Evolutionary conservation across 2,888 invertebrate genomes (phyloP).

Genomic region (Eupithecia pulchellata): DNA sequence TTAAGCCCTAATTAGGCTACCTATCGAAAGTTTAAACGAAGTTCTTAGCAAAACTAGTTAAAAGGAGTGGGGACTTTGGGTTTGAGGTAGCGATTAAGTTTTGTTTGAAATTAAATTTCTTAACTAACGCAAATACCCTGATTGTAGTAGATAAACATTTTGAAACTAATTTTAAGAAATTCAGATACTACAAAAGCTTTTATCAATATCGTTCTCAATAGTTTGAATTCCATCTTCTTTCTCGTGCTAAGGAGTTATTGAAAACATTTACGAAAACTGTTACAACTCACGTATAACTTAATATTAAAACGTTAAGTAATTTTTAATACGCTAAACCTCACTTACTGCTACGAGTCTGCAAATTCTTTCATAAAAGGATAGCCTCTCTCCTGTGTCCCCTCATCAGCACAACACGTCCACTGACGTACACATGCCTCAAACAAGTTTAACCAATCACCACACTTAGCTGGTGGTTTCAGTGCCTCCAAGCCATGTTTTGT

Average conservation of each 20-base stretch:
- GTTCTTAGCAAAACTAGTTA: background rate
- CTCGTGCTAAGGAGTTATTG: background rate
- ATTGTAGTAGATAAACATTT: background rate
- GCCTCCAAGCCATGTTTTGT: background rate
- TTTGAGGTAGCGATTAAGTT: background rate
- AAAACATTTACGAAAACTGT: too few relatives aligned
- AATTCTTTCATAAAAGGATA: too few relatives aligned
- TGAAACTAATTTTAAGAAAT: background rate
- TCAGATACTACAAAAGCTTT: background rate
- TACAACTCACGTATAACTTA: too few relatives aligned
- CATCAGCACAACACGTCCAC: too few relatives aligned
- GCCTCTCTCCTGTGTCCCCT: too few relatives aligned
- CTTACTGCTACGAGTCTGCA: too few relatives aligned
- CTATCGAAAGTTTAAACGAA: slow-evolving; percentile 25
- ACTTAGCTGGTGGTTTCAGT: background rate
- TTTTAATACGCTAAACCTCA: too few relatives aligned
- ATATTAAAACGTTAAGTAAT: too few relatives aligned
- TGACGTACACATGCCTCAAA: too few relatives aligned
- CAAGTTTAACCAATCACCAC: background rate
- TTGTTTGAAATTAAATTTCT: background rate
- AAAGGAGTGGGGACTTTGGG: background rate
- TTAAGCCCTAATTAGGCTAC: slow-evolving; percentile 27
- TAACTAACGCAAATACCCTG: background rate
- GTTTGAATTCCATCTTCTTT: background rate
- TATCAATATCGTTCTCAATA: background rate